Base-by-base conservation (phyloP, 2,888 invertebrate species). In the Dicycla oo region DNA sequence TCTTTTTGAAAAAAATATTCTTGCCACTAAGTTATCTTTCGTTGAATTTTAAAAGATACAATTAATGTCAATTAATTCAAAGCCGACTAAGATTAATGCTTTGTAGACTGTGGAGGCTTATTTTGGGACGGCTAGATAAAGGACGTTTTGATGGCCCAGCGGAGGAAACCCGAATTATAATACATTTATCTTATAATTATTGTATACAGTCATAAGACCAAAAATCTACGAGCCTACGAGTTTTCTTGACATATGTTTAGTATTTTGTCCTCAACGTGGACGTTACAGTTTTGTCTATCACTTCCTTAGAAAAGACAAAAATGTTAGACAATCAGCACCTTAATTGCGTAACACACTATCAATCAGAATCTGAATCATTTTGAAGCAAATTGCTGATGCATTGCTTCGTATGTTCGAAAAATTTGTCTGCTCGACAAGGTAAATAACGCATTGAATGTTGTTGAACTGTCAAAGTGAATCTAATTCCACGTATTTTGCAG, bases 51-150 rank as follows among this genome's bases (percentile, higher is more conserved):
- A 73, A 82, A 81, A 84, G 69, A 76, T 73, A 77, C 74, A 82
- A 88, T 87, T 84, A 82, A 85, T 87, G 78, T 83, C 84, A 88
- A 87, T 86, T 81, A 83, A 87, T 86, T 80, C 80, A 86, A 87
- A 88, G 69, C 77, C 58, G 62, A 57, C 66, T 67, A 74, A 81
- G 80, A 86, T 86, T 78, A 86, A 87, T 80, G 78, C 75, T 81
- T 81, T 73, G 66, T 63, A 62, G 65, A 57, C 69, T 54, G n/a
- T 43, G 57, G 65, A 76, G 62, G 72, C 76, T 83, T 82, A 75
- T 83, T 80, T 78, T 51, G 63, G 54, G 64, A 13, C 18, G 38
- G 38, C 34, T 69, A 54, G 69, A 71, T 73, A 71, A 75, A 61
- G 57, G 70, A 72, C 49, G 64, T 68, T 67, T 54, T 74, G 49